phyloP scores from a whole-genome alignment of 2,888 invertebrate genomes.

The Calliphora vomitoria region DNA sequence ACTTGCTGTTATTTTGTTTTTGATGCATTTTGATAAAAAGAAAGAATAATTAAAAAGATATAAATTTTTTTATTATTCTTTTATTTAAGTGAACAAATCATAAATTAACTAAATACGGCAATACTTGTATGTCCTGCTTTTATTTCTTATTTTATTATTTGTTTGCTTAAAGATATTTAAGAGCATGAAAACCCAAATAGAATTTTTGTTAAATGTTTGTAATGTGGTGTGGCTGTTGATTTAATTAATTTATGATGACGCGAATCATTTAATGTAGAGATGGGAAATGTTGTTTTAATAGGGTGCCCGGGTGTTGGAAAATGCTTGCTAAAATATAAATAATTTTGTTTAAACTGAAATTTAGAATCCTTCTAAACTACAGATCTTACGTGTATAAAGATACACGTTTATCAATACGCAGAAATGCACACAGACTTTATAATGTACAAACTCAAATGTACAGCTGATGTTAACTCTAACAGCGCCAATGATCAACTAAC shows the following conservation, averaged over 20 bases:
- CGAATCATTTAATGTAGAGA: slow-evolving; percentile 77
- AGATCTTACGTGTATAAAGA: too few species aligned
- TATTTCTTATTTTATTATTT: neutral
- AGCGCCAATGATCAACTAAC: too few species aligned
- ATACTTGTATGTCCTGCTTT: slow-evolving; percentile 7
- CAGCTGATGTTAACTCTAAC: too few species aligned
- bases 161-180: slow-evolving; percentile 39
- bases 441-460: too few species aligned
- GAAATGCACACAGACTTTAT: too few species aligned
- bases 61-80: slow-evolving; percentile 58
- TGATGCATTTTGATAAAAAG: slow-evolving; percentile 36
- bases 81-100: slow-evolving; percentile 45
- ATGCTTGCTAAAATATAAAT: too few species aligned
- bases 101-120: slow-evolving; percentile 52
- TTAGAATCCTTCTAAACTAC: too few species aligned
- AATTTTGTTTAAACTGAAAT: too few species aligned
- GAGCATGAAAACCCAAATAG: slow-evolving; percentile 36
- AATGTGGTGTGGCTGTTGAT: slow-evolving; percentile 75
- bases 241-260: slow-evolving; percentile 82
- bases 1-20: too few species aligned
- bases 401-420: too few species aligned
- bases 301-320: neutral
- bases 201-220: slow-evolving; percentile 59
- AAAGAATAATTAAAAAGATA: slow-evolving; percentile 66
- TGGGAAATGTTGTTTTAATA: slow-evolving; percentile 1